A percentile compares a stretch with the other conserved stretches of the same genome.
These are phyloP conservation scores for Trimorus sp. DNA, from an alignment of 2,888 invertebrate genomes.

Conservation along the genomic window DNA sequence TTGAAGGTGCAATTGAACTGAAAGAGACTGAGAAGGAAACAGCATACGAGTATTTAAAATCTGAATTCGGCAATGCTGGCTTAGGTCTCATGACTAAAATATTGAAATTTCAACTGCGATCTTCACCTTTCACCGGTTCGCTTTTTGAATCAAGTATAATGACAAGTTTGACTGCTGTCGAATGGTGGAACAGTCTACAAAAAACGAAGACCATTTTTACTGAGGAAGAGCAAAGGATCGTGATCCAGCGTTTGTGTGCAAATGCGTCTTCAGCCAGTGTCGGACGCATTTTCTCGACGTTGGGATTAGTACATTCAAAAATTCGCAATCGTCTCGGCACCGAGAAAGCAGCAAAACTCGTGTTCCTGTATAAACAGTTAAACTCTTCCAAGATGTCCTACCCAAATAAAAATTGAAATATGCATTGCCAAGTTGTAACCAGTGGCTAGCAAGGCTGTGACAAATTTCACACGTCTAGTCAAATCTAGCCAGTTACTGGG, in stretches of 20 bases:
- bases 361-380: slow-evolving; percentile 33
- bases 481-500: too few relatives aligned
- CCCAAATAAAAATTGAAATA: too few relatives aligned
- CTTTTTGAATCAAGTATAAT: slow-evolving; percentile 11
- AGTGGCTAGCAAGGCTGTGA: too few relatives aligned
- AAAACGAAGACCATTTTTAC: slow-evolving; percentile 15
- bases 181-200: slow-evolving; percentile 36
- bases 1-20: background rate
- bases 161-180: background rate
- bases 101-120: slow-evolving; percentile 1
- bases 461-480: too few relatives aligned
- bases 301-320: slow-evolving; percentile 35
- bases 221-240: slow-evolving; percentile 22
- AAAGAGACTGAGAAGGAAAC: slow-evolving; percentile 22
- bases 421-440: too few relatives aligned
- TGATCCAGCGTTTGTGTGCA: slow-evolving; percentile 18
- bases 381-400: background rate
- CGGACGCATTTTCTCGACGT: slow-evolving; percentile 29
- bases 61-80: slow-evolving; percentile 2
- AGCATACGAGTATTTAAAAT: slow-evolving; percentile 12
- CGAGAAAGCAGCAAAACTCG: slow-evolving; percentile 41
- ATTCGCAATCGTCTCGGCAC: slow-evolving; percentile 29
- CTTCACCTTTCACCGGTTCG: slow-evolving; percentile 11
- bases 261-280: slow-evolving; percentile 26
- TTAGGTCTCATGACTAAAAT: slow-evolving; percentile 2